A percentile compares a stretch with the other conserved stretches of the same genome.
Conservation (phyloP, 1,140 invertebrate genomes). For the Lasaia peninsularis region DNA sequence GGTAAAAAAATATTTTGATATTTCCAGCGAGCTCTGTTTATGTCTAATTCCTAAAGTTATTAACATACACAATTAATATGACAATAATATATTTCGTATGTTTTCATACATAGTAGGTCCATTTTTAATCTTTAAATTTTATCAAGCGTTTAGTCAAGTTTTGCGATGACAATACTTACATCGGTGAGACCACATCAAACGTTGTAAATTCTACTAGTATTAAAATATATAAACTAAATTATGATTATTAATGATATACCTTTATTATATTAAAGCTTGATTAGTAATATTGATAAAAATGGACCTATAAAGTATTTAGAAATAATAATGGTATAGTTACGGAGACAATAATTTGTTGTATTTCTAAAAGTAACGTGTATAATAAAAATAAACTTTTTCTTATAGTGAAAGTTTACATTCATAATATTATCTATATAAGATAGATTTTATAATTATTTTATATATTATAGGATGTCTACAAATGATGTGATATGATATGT, state of each 20-base stretch:
- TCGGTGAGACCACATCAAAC: too few species aligned
- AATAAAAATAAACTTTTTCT: background rate
- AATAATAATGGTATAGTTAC: background rate
- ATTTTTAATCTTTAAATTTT: background rate
- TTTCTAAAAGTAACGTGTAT: background rate
- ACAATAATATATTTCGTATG: slow-evolving; percentile 14
- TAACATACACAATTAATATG: slow-evolving; percentile 1
- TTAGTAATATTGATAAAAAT: background rate
- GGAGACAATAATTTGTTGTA: background rate
- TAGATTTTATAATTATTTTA: slow-evolving; percentile 8
- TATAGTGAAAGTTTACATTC: slow-evolving; percentile 7
- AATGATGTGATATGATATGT: slow-evolving; percentile 12
- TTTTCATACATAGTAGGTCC: slow-evolving; percentile 4
- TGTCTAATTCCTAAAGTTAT: slow-evolving; percentile 7
- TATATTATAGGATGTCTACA: background rate
- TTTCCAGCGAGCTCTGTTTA: slow-evolving; percentile 41
- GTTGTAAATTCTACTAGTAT: too few species aligned
- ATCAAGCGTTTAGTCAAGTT: too few species aligned
- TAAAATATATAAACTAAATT: too few species aligned
- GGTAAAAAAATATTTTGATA: slow-evolving; percentile 40
- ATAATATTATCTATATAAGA: background rate
- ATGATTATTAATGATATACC: too few species aligned
- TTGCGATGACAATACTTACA: too few species aligned
- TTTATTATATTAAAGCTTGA: background rate
- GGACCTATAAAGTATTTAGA: background rate